Evolutionary conservation across 1,140 invertebrate species (phyloP), one percentile per base, ranked within the genome.

Genomic region (Drosophila sulfurigaster): DNA sequence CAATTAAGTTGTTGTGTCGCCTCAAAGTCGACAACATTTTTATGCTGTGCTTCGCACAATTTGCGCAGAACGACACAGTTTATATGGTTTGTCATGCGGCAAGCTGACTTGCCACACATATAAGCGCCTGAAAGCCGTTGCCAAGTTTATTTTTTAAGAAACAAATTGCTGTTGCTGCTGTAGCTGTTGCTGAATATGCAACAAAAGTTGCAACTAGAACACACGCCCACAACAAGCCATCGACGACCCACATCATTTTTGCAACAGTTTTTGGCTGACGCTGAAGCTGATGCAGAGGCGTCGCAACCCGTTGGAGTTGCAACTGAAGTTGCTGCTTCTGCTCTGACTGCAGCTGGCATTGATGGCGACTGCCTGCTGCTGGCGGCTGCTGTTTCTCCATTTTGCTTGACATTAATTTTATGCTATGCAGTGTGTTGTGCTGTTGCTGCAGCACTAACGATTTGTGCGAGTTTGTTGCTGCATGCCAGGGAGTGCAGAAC

Each of bases 341-440:
- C 41, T 46, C 20, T 35, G 38, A 13, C 25, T 67, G 41, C 38
- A 67, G 64, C 48, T 60, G 68, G 41, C 68, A 71, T 71, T 73
- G 70, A 66, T 75, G 73, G 51, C 59, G 67, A 57, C 73, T 63
- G 67, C 59, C 58, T 71, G 68, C 59, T 71, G 51, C 59, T 71
- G 71, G 35, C 71, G n/a, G 35, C 66, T 65, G 63, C 65, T 78
- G 75, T 75, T 82, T 76, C 76, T 81, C 79, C 77, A 87, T 87
- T 87, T 87, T 83, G 83, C 77, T 83, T 83, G 80, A 87, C 83
- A 87, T 87, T 87, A 87, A 87, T 88, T 87, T 87, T 88, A 87
- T 87, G 82, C 83, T 71, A 77, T 67, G 56, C 70, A 68, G 72
- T 69, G 59, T 75, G 72, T 75, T 75, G 72, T 75, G 43, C 16